A percentile compares a stretch with the other conserved stretches of the same genome.
Evolutionary conservation across 2,113 vertebrate genomes (phyloP).

Genomic region (Corythornis cristatus): DNA sequence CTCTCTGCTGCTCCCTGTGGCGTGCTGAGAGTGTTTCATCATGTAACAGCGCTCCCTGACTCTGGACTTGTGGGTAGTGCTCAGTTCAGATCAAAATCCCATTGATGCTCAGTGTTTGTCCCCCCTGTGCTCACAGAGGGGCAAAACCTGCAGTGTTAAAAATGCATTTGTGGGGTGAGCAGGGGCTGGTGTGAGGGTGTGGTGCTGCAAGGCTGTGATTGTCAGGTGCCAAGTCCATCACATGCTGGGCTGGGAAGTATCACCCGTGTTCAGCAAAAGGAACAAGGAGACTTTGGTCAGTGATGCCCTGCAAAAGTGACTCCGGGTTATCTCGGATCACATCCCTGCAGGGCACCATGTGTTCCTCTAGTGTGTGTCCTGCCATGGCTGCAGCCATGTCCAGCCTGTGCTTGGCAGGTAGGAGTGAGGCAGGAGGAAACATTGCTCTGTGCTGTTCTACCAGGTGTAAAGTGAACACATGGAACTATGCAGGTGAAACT

Average conservation of each 20-base stretch:
- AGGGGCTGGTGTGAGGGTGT: not conserved
- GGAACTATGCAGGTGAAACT: not conserved
- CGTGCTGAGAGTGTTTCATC: fast-evolving
- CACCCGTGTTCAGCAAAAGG: not conserved
- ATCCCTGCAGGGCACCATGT: not conserved
- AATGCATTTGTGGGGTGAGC: not conserved
- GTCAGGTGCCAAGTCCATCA: not conserved
- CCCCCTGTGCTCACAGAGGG: not conserved
- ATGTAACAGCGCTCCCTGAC: not conserved
- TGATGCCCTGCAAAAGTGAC: fast-evolving
- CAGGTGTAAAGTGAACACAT: not conserved
- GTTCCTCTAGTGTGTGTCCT: not conserved
- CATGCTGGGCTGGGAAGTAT: not conserved
- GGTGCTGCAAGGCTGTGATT: not conserved
- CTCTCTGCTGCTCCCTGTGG: not conserved
- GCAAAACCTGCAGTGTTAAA: not conserved
- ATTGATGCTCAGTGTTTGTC: not conserved
- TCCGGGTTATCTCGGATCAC: not conserved
- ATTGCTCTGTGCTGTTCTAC: not conserved
- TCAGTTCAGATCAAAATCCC: not conserved
- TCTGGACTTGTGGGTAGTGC: not conserved
- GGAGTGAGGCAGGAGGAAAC: not conserved
- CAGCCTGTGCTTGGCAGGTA: not conserved
- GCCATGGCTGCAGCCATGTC: not conserved
- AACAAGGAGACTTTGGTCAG: not conserved